These are phyloP conservation scores for Stenolophus ochropezus DNA, from an alignment of 2,888 invertebrate genomes.

Conservation along the genomic window DNA sequence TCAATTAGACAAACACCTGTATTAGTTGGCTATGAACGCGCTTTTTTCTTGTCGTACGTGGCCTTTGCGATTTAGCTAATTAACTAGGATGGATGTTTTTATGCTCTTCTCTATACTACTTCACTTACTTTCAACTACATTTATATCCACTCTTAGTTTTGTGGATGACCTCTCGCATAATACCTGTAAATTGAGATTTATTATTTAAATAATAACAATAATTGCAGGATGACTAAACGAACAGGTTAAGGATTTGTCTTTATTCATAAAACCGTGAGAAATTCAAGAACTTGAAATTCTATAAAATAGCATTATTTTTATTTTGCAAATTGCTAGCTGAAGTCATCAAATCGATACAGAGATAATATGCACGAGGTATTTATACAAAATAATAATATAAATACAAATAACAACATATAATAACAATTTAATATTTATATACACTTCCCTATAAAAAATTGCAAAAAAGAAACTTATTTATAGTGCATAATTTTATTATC, in stretches of 20 bases:
- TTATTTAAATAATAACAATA: conserved; percentile 10
- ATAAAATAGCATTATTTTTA: neutral
- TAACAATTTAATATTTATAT: too few species aligned
- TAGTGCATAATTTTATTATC: too few species aligned
- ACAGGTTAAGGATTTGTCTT: conserved; percentile 21
- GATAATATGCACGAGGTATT: too few species aligned
- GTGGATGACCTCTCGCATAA: conserved; percentile 32
- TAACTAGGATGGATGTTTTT: conserved; percentile 38
- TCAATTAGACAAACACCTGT: conserved; percentile 51
- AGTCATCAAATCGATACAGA: neutral
- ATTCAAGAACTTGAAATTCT: conserved; percentile 3
- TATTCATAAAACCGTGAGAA: conserved; percentile 14
- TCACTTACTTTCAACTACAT: conserved; percentile 4
- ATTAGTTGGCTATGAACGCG: conserved; percentile 16
- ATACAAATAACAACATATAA: too few species aligned
- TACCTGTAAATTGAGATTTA: conserved; percentile 22
- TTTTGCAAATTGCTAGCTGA: neutral
- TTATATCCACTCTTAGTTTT: conserved; percentile 9
- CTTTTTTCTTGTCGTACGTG: conserved; percentile 40
- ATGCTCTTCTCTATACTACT: too few species aligned
- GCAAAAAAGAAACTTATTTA: too few species aligned
- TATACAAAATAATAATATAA: too few species aligned
- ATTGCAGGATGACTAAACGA: conserved; percentile 9
- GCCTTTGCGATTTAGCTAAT: conserved; percentile 38
- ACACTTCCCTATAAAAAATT: too few species aligned